Evolutionary conservation across 2,797 vertebrate species (phyloP).

Genomic region (Aeoliscus strigatus): DNA sequence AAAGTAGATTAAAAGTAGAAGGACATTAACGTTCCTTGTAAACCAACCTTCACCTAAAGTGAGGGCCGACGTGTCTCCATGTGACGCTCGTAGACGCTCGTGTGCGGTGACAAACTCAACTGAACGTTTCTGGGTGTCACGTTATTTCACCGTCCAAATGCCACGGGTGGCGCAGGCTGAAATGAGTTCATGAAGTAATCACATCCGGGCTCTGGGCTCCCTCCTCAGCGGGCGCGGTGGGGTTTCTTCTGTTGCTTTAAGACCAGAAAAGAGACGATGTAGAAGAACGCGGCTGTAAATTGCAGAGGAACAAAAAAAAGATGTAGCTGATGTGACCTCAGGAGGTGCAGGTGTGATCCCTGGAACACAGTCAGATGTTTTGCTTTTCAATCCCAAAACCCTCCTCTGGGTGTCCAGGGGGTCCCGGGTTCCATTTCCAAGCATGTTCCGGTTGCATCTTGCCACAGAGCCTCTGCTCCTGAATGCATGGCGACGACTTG

Average conservation of each 20-base stretch:
- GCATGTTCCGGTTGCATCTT: slow-evolving; percentile 53
- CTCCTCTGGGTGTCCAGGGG: slow-evolving; percentile 12
- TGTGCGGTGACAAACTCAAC: slow-evolving; percentile 23
- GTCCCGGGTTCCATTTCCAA: slow-evolving; percentile 37
- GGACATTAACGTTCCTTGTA: too few species aligned
- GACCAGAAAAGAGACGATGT: slow-evolving; percentile 20
- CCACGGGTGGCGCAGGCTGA: slow-evolving; percentile 48
- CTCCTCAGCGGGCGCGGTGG: slow-evolving; percentile 40
- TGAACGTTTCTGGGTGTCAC: slow-evolving; percentile 37
- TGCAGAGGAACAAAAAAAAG: slow-evolving; percentile 44
- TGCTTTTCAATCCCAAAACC: slow-evolving; percentile 26
- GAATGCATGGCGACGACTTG: slow-evolving; percentile 56
- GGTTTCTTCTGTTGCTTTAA: slow-evolving; percentile 11
- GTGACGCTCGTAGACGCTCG: slow-evolving; percentile 1
- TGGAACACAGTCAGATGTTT: slow-evolving; percentile 18
- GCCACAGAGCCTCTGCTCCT: slow-evolving; percentile 38
- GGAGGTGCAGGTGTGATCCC: slow-evolving; percentile 32
- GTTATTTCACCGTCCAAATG: slow-evolving; percentile 51
- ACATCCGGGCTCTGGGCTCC: slow-evolving; percentile 46
- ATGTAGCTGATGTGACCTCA: slow-evolving; percentile 38
- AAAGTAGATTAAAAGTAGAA: too few species aligned
- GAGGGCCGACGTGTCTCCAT: slow-evolving; percentile 6
- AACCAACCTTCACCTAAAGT: too few species aligned
- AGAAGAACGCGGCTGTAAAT: slow-evolving; percentile 28
- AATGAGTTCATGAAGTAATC: slow-evolving; percentile 65